A percentile compares a stretch with the other conserved stretches of the same genome.
Conservation (phyloP, 2,888 invertebrate species). For the Pilophorus perplexus region DNA sequence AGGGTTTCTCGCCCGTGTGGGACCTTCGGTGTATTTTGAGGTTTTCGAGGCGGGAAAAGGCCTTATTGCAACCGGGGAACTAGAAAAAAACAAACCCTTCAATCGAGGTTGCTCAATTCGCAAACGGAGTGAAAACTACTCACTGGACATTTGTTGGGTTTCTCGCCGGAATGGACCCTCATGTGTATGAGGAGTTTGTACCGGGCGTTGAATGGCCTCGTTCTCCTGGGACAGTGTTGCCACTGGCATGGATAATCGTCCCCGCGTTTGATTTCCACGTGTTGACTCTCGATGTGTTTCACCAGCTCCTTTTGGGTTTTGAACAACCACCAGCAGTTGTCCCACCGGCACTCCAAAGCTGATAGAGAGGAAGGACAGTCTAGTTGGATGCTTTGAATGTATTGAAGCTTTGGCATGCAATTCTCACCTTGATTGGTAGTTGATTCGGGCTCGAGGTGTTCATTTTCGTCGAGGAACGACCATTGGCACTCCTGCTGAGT, state of each 20-base stretch:
- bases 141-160: slow-evolving; percentile 96
- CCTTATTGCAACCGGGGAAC: slow-evolving; percentile 92
- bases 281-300: slow-evolving; percentile 78
- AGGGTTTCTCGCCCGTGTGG: slow-evolving; percentile 95
- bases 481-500: slow-evolving; percentile 16
- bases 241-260: slow-evolving; percentile 92
- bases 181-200: slow-evolving; percentile 97
- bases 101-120: neutral
- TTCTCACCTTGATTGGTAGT: slow-evolving; percentile 4
- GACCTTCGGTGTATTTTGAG: slow-evolving; percentile 95
- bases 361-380: neutral
- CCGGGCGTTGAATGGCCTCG: slow-evolving; percentile 92
- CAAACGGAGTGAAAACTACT: slow-evolving; percentile 53
- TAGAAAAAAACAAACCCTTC: slow-evolving; percentile 55
- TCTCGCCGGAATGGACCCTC: slow-evolving; percentile 96
- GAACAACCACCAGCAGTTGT: slow-evolving; percentile 77
- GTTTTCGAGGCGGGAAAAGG: slow-evolving; percentile 95
- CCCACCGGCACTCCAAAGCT: slow-evolving; percentile 71
- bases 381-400: neutral
- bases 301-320: slow-evolving; percentile 76
- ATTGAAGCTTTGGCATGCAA: neutral
- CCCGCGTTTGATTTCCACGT: slow-evolving; percentile 65
- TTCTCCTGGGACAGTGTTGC: slow-evolving; percentile 84
- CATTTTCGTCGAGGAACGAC: slow-evolving; percentile 25
- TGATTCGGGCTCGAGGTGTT: neutral